Conservation (phyloP, 1,140 invertebrate genomes). For the Acromyrmex heyeri region DNA sequence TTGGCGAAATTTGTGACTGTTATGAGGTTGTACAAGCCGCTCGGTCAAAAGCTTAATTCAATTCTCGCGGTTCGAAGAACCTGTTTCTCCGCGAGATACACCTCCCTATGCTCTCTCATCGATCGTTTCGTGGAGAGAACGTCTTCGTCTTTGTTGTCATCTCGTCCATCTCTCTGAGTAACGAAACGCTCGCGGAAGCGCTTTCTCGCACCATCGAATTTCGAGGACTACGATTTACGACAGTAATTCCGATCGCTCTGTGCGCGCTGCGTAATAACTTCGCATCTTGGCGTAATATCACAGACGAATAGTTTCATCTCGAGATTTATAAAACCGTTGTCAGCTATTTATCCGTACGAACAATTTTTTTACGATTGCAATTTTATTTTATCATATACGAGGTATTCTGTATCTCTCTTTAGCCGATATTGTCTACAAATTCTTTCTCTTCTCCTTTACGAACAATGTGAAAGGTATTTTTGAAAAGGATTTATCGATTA, state of each 20-base stretch:
- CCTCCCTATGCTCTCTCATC: background rate
- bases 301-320: conserved; percentile 13
- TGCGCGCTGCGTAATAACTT: conserved; percentile 43
- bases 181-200: conserved; percentile 51
- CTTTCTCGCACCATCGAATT: conserved; percentile 61
- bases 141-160: conserved; percentile 53
- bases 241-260: conserved; percentile 51
- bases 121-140: conserved; percentile 34
- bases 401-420: background rate
- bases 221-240: conserved; percentile 58
- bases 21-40: conserved; percentile 44
- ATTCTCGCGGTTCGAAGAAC: conserved; percentile 48
- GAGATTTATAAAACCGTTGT: conserved; percentile 47
- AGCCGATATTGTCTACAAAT: background rate
- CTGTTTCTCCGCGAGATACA: conserved; percentile 21
- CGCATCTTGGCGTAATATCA: conserved; percentile 32
- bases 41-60: conserved; percentile 59
- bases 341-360: conserved; percentile 1
- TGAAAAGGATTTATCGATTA: background rate
- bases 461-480: background rate
- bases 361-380: conserved; percentile 9
- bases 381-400: background rate
- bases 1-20: conserved; percentile 43
- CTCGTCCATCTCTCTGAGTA: conserved; percentile 44
- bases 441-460: background rate